phyloP scores from a whole-genome alignment of 1,140 invertebrate genomes.

The Euura lappo region DNA sequence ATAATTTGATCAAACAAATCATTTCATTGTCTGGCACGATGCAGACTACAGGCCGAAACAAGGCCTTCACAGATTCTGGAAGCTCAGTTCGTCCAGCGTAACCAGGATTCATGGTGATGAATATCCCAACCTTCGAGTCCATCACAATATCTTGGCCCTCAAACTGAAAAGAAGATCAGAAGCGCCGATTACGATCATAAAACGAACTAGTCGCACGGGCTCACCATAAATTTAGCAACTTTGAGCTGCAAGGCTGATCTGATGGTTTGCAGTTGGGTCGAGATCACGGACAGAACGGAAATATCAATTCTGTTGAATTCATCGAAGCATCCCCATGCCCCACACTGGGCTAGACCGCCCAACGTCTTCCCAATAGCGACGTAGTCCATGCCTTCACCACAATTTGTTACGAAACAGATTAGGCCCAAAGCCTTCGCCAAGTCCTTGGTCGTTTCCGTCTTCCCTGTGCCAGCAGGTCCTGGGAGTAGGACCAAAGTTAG shows the following conservation, averaged over 20 bases:
- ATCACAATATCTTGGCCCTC: slow-evolving; percentile 83
- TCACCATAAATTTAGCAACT: slow-evolving; percentile 74
- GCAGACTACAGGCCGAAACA: slow-evolving; percentile 90
- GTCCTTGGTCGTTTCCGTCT: slow-evolving; percentile 92
- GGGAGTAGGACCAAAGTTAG: slow-evolving; percentile 11
- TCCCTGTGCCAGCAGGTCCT: slow-evolving; percentile 85
- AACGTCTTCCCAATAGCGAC: slow-evolving; percentile 85
- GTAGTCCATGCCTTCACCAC: slow-evolving; percentile 91
- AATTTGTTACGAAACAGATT: slow-evolving; percentile 90
- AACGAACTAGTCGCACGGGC: slow-evolving; percentile 24
- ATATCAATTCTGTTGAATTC: slow-evolving; percentile 92
- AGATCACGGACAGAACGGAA: slow-evolving; percentile 89
- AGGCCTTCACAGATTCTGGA: slow-evolving; percentile 88
- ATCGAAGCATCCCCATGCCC: slow-evolving; percentile 90
- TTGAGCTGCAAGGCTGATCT: slow-evolving; percentile 80
- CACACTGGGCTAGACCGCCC: slow-evolving; percentile 74
- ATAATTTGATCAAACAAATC: slow-evolving; percentile 90
- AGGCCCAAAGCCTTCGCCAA: slow-evolving; percentile 87
- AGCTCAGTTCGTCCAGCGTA: slow-evolving; percentile 89
- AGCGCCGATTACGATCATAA: neutral
- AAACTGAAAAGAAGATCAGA: slow-evolving; percentile 66
- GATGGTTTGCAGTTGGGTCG: slow-evolving; percentile 88
- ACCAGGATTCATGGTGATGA: slow-evolving; percentile 94
- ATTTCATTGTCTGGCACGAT: slow-evolving; percentile 88
- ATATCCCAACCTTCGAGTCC: slow-evolving; percentile 86